Evolutionary conservation across 2,797 vertebrate genomes (phyloP).

Genomic region (Platalea minor): DNA sequence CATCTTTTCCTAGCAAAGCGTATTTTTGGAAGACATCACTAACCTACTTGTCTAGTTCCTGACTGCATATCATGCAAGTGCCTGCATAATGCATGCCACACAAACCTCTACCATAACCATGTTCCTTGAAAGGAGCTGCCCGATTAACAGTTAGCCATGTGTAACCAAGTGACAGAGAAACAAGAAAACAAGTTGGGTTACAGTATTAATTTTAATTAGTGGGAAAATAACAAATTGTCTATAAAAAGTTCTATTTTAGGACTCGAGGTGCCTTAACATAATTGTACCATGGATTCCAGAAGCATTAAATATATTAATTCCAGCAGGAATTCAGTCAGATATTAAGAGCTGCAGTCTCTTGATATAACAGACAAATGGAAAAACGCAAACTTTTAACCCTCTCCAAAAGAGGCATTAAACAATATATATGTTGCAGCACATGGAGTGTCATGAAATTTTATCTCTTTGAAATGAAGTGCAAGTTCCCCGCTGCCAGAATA

Average conservation of each 20-base stretch:
- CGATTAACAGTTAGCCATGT: neutral
- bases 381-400: neutral
- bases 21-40: neutral
- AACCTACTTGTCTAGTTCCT: neutral
- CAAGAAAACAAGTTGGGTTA: neutral
- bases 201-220: neutral
- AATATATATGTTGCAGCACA: neutral
- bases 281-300: neutral
- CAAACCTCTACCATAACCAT: neutral
- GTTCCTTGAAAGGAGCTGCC: neutral
- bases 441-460: neutral
- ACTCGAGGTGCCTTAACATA: neutral
- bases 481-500: neutral
- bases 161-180: neutral
- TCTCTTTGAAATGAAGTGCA: neutral
- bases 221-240: neutral
- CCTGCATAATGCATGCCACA: neutral
- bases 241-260: neutral
- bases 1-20: neutral
- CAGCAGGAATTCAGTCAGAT: neutral
- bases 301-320: neutral
- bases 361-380: neutral
- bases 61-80: neutral
- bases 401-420: neutral
- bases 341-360: no score